A percentile compares a stretch with the other conserved stretches of the same genome.
Conservation (phyloP, 2,797 vertebrate species). For the Rallus crepitans region DNA sequence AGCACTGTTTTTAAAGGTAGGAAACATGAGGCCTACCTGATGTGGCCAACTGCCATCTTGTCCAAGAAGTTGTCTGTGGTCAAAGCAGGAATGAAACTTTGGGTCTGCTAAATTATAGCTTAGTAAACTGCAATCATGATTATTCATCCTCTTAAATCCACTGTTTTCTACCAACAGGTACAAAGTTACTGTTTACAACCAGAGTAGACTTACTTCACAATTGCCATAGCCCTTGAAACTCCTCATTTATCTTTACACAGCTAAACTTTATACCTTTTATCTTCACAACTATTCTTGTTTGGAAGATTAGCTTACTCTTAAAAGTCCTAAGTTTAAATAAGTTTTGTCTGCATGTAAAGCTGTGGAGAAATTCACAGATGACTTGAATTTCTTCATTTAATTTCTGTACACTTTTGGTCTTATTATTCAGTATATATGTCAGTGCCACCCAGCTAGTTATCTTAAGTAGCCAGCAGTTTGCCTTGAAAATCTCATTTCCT, state of each 20-base stretch:
- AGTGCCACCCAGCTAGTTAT: constrained; percentile 16
- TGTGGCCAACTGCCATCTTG: not conserved
- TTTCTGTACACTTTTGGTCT: not conserved
- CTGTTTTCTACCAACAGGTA: not conserved
- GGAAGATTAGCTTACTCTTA: not conserved
- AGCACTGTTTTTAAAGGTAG: not conserved
- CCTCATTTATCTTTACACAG: not conserved
- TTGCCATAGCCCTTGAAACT: not conserved
- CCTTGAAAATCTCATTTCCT: constrained; percentile 66
- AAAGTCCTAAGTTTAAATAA: not conserved
- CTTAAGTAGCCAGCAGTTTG: constrained; percentile 49
- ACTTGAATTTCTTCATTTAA: constrained; percentile 1
- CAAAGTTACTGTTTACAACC: not conserved
- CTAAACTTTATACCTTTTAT: not conserved
- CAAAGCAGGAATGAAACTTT: not conserved
- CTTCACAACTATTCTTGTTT: not conserved
- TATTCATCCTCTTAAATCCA: not conserved
- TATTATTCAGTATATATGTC: not conserved
- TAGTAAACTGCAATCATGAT: not conserved
- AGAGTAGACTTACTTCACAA: not conserved
- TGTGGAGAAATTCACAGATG: not conserved
- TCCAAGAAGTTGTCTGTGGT: not conserved
- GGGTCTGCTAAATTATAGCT: not conserved
- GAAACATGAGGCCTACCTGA: not conserved
- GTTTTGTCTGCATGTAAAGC: not conserved